phyloP scores from a whole-genome alignment of 1,140 invertebrate genomes.

The Papilio glaucus region DNA sequence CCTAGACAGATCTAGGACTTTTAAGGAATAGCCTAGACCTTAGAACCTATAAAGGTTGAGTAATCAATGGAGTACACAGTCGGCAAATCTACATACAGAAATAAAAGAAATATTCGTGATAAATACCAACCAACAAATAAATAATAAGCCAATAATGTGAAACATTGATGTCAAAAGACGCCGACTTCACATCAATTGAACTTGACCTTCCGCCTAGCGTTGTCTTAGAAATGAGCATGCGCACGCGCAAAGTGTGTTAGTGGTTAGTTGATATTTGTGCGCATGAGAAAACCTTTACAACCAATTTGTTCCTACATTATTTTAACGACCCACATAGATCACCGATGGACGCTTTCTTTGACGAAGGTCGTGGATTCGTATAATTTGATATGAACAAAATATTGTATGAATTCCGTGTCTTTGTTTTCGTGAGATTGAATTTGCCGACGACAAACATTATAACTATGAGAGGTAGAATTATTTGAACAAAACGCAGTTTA shows the following conservation, averaged over 20 bases:
- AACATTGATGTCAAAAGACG: conserved; percentile 5
- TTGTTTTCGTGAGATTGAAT: no score
- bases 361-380: not conserved
- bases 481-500: no score
- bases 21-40: no score
- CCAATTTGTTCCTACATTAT: not conserved
- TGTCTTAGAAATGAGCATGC: not conserved
- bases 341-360: not conserved
- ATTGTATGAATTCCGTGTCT: not conserved
- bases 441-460: no score
- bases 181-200: conserved; percentile 3
- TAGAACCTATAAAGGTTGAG: no score
- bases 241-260: not conserved
- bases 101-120: no score
- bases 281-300: conserved; percentile 17
- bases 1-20: no score
- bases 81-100: no score
- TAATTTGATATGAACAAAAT: not conserved
- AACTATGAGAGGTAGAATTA: no score
- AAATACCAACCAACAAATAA: not conserved
- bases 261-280: not conserved
- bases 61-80: no score
- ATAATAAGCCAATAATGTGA: not conserved
- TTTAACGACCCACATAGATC: not conserved
- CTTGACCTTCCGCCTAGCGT: conserved; percentile 4